Conservation (phyloP, 1,140 invertebrate genomes). For the Drosophila virilis region DNA sequence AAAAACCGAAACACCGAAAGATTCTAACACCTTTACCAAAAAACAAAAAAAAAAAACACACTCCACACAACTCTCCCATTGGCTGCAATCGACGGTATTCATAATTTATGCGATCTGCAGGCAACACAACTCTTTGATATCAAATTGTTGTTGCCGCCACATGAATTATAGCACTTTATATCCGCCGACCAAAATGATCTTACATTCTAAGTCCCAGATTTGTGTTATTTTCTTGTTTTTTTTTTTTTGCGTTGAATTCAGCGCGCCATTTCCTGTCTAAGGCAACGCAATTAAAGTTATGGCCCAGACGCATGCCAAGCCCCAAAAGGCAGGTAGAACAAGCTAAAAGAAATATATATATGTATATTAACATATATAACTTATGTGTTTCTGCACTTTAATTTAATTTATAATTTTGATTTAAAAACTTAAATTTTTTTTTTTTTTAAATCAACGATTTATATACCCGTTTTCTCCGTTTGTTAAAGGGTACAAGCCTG, state of each 20-base stretch:
- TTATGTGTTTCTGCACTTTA: too few species aligned
- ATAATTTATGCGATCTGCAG: slow-evolving; percentile 72
- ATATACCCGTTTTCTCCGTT: background rate
- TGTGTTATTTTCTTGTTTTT: slow-evolving; percentile 25
- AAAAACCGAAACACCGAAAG: slow-evolving; percentile 38
- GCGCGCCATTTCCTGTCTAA: slow-evolving; percentile 54
- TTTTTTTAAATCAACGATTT: background rate
- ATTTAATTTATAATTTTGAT: too few species aligned
- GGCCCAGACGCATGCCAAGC: slow-evolving; percentile 23
- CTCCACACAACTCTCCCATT: slow-evolving; percentile 8
- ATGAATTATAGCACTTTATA: slow-evolving; percentile 70
- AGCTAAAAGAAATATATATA: background rate
- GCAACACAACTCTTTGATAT: slow-evolving; percentile 64
- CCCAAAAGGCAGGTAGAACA: slow-evolving; percentile 11
- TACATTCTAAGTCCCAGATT: slow-evolving; percentile 32
- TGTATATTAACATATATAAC: background rate
- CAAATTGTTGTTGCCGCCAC: slow-evolving; percentile 60
- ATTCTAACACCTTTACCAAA: slow-evolving; percentile 68
- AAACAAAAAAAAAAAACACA: slow-evolving; percentile 4
- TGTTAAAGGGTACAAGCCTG: background rate
- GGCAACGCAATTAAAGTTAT: slow-evolving; percentile 53
- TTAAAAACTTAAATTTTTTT: background rate
- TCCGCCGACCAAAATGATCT: slow-evolving; percentile 63
- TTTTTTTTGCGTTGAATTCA: slow-evolving; percentile 17
- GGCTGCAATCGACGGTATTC: slow-evolving; percentile 43